These are phyloP conservation scores for Lagocephalus sceleratus DNA, from an alignment of 2,797 vertebrate genomes.

Conservation along the genomic window DNA sequence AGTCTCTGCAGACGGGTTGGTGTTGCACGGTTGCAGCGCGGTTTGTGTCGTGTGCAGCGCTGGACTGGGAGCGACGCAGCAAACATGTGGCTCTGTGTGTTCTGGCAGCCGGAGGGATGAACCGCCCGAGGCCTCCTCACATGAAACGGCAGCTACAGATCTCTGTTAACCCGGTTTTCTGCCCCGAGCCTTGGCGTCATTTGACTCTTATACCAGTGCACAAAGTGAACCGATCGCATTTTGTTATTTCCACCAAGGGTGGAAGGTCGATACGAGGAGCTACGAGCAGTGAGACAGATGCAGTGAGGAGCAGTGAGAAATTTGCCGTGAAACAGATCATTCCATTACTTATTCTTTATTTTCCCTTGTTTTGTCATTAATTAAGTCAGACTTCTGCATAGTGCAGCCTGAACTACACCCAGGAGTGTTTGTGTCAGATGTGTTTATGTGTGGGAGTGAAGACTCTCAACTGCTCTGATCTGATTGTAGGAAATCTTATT, in stretches of 20 bases:
- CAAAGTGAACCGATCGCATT: not conserved
- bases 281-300: not conserved
- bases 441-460: too few species aligned
- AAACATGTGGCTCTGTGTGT: slow-evolving; percentile 2
- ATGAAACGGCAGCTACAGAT: not conserved
- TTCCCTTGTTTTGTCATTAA: too few species aligned
- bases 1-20: slow-evolving; percentile 3
- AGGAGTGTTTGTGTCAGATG: too few species aligned
- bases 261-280: not conserved
- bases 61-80: not conserved
- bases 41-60: not conserved
- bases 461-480: too few species aligned
- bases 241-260: not conserved
- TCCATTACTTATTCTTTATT: too few species aligned
- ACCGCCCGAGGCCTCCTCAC: not conserved
- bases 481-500: too few species aligned
- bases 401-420: too few species aligned
- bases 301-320: not conserved
- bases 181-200: not conserved
- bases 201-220: not conserved
- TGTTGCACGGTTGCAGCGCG: not conserved
- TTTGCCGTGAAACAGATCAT: too few species aligned
- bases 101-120: slow-evolving; percentile 8
- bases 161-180: not conserved
- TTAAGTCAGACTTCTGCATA: too few species aligned